These are phyloP conservation scores for Amphiprion ocellaris DNA, from an alignment of 2,113 vertebrate genomes.

Conservation along the genomic window DNA sequence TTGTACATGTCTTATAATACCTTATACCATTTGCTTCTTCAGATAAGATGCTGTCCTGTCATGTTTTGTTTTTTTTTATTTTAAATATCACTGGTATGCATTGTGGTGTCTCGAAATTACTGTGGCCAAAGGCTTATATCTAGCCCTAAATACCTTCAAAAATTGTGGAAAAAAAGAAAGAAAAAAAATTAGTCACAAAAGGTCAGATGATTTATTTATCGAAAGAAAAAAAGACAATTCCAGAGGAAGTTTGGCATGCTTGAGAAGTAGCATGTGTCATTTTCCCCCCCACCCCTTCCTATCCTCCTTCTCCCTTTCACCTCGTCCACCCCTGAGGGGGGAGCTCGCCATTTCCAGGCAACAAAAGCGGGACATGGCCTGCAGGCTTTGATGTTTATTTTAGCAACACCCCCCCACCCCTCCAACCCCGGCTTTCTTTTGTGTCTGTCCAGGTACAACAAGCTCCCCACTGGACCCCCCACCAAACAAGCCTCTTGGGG, in stretches of 20 bases:
- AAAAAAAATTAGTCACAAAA: slow-evolving; percentile 66
- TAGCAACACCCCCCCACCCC: slow-evolving; percentile 81
- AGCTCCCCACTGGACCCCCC: slow-evolving; percentile 66
- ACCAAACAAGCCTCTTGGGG: slow-evolving; percentile 69
- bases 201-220: slow-evolving; percentile 88
- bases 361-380: slow-evolving; percentile 84
- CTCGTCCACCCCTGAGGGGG: slow-evolving; percentile 80
- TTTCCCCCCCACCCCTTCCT: slow-evolving; percentile 27
- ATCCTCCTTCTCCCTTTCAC: slow-evolving; percentile 49
- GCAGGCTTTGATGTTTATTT: slow-evolving; percentile 88
- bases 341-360: slow-evolving; percentile 87
- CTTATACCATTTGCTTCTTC: no score
- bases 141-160: slow-evolving; percentile 6
- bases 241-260: slow-evolving; percentile 84
- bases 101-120: not conserved
- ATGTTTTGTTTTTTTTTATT: no score
- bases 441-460: slow-evolving; percentile 87
- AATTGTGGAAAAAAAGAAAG: not conserved
- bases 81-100: no score
- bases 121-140: not conserved
- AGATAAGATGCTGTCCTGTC: no score
- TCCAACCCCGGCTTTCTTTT: slow-evolving; percentile 81
- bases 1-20: no score
- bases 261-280: slow-evolving; percentile 84
- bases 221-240: slow-evolving; percentile 74